Evolutionary conservation across 1,140 invertebrate species (phyloP).

Genomic region (Aphelinus certus): DNA sequence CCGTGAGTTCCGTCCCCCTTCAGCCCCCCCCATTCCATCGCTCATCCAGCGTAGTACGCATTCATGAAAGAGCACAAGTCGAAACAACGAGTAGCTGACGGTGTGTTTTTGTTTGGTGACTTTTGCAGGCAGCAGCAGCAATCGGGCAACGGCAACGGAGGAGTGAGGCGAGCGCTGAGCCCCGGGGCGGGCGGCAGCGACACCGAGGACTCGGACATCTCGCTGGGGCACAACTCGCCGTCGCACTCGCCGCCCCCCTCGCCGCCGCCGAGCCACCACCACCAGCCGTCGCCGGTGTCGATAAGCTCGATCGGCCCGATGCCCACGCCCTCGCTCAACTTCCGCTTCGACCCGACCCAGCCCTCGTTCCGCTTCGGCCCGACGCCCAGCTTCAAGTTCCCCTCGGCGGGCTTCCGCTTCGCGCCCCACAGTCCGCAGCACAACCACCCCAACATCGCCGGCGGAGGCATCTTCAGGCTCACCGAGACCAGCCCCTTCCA

Average conservation of each 20-base stretch:
- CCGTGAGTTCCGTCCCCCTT: too few relatives aligned
- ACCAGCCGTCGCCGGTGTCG: conserved; percentile 53
- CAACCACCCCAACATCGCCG: conserved; percentile 59
- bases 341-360: conserved; percentile 62
- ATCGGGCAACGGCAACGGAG: conserved; percentile 58
- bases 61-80: too few relatives aligned
- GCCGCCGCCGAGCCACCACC: conserved; percentile 57
- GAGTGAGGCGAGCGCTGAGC: conserved; percentile 55
- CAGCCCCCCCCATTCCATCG: too few relatives aligned
- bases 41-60: too few relatives aligned
- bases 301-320: conserved; percentile 59
- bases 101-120: too few relatives aligned
- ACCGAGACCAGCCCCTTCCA: conserved; percentile 64
- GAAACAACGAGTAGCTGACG: too few relatives aligned
- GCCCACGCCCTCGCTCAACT: conserved; percentile 59
- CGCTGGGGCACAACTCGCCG: conserved; percentile 61
- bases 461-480: conserved; percentile 62
- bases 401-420: conserved; percentile 59
- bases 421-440: conserved; percentile 63
- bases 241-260: conserved; percentile 59
- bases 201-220: conserved; percentile 64
- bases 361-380: conserved; percentile 61
- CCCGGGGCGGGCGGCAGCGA: conserved; percentile 61
- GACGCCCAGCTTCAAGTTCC: conserved; percentile 62
- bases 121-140: conserved; percentile 63